Conservation (phyloP, 1,140 invertebrate genomes). For the Calephelis nemesis region DNA sequence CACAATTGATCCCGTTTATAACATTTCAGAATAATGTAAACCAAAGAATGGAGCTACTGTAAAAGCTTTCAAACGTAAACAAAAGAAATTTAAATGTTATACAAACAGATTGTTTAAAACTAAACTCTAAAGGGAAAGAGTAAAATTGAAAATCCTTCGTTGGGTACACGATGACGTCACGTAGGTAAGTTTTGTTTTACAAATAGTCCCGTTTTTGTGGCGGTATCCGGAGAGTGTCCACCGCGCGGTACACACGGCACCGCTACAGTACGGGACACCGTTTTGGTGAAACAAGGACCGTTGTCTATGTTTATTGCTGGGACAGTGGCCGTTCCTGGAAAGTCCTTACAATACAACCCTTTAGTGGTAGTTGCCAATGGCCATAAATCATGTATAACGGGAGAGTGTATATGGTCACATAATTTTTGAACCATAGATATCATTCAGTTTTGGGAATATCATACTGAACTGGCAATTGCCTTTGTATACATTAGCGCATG, state of each 20-base stretch:
- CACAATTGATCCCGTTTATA: no score
- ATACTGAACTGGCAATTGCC: no score
- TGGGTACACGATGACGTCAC: background rate
- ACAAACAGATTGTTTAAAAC: background rate
- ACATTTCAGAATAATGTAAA: no score
- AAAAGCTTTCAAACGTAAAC: no score
- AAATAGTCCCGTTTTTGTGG: slow-evolving; percentile 14
- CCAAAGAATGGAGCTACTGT: no score
- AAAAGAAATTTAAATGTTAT: background rate
- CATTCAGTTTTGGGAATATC: no score
- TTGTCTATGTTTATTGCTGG: slow-evolving; percentile 11
- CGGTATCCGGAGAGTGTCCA: background rate
- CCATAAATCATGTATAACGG: no score
- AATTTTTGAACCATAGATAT: no score
- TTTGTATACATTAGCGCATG: no score
- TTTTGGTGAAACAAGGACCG: slow-evolving; percentile 14
- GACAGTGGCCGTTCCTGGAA: slow-evolving; percentile 8
- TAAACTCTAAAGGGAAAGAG: background rate
- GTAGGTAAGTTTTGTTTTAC: background rate
- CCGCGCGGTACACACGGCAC: slow-evolving; percentile 6
- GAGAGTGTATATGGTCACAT: no score
- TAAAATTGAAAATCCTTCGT: background rate
- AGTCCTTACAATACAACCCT: slow-evolving; percentile 7
- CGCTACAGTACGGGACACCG: slow-evolving; percentile 1
- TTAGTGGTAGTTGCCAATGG: background rate